phyloP scores from a whole-genome alignment of 2,888 invertebrate genomes.

The Zaprionus obscuricornis region DNA sequence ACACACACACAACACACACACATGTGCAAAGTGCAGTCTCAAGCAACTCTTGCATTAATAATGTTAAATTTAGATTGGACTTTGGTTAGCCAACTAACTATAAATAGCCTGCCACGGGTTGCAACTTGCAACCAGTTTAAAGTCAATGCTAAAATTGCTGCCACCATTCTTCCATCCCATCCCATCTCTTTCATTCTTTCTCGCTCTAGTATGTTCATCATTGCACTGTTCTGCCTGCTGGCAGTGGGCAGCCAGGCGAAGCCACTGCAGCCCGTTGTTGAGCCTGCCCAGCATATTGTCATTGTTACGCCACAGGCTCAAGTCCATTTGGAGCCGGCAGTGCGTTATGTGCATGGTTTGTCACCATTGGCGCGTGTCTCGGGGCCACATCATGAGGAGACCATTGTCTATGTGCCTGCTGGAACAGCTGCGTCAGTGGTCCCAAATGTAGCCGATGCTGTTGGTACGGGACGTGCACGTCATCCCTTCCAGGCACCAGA shows the following conservation, averaged over 20 bases:
- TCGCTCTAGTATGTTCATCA: conserved; percentile 64
- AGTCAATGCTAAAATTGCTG: conserved; percentile 18
- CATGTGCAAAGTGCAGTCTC: no score
- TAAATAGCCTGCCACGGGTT: conserved; percentile 49
- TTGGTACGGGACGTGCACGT: conserved; percentile 55
- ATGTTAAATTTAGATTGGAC: conserved; percentile 74
- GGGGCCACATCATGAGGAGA: conserved; percentile 78
- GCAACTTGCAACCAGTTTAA: conserved; percentile 48
- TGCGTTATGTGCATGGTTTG: conserved; percentile 80
- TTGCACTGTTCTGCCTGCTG: conserved; percentile 70
- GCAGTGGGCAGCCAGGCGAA: conserved; percentile 66
- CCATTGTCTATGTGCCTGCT: conserved; percentile 80
- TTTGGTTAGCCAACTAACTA: conserved; percentile 58
- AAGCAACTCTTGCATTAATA: conserved; percentile 44
- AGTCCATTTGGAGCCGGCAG: conserved; percentile 79
- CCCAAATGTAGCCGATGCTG: conserved; percentile 49
- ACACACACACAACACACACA: conserved; percentile 35
- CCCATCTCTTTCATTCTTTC: not conserved
- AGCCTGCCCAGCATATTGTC: conserved; percentile 78
- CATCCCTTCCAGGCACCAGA: conserved; percentile 23
- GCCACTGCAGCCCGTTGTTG: conserved; percentile 61
- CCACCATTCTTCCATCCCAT: not conserved
- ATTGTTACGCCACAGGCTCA: conserved; percentile 83
- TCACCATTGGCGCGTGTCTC: conserved; percentile 80
- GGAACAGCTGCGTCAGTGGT: conserved; percentile 68